Conservation (phyloP, 2,113 vertebrate genomes). For the Phocoena phocoena region DNA sequence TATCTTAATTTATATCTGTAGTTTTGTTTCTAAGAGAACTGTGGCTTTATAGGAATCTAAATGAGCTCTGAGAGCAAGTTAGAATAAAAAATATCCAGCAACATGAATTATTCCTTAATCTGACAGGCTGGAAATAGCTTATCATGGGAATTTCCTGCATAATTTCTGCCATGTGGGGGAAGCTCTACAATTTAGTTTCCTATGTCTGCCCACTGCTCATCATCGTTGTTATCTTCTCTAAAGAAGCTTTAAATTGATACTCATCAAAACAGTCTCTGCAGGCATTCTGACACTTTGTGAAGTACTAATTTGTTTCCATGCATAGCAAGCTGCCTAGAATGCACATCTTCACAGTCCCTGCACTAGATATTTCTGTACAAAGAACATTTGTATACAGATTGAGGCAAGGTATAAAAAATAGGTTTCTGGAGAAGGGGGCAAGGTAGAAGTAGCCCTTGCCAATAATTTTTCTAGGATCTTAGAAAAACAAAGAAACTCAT, state of each 20-base stretch:
- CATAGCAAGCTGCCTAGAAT: background rate
- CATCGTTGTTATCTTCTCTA: background rate
- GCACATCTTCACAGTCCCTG: background rate
- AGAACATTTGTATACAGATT: constrained; percentile 3
- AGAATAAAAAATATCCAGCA: background rate
- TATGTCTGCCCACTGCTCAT: background rate
- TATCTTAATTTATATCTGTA: background rate
- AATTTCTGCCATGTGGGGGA: background rate
- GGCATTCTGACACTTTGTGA: background rate
- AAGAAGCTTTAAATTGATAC: background rate
- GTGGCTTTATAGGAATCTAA: constrained; percentile 7
- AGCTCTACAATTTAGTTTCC: background rate
- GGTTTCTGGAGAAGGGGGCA: constrained; percentile 4
- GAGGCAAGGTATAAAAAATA: constrained; percentile 34
- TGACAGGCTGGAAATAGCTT: background rate
- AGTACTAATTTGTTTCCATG: background rate
- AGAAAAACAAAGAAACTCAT: constrained; percentile 41
- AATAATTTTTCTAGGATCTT: constrained; percentile 25
- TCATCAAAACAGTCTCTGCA: background rate
- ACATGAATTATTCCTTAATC: background rate
- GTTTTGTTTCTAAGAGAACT: constrained; percentile 28
- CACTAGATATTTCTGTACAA: background rate
- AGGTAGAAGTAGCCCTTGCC: background rate
- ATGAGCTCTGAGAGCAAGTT: background rate
- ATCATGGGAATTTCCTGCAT: constrained; percentile 8